Percentiles rank a stretch among this genome's conserved stretches.
These are phyloP conservation scores for Tetramorium parvispinum DNA, from an alignment of 1,140 invertebrate species.

Conservation along the genomic window DNA sequence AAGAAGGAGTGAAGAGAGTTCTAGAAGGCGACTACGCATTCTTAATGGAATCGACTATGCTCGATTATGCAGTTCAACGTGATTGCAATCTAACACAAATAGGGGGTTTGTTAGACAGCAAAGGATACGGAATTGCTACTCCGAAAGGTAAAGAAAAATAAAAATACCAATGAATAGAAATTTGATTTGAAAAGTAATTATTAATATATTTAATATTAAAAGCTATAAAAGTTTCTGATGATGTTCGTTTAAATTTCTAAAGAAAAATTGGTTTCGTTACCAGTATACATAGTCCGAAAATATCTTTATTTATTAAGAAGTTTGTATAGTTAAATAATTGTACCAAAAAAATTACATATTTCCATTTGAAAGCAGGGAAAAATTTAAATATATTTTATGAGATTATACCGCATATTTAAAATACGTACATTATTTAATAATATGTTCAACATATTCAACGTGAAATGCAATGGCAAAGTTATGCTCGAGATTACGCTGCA, in stretches of 20 bases:
- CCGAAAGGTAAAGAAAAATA: constrained; percentile 88
- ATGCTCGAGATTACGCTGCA: constrained; percentile 10
- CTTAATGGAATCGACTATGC: constrained; percentile 99
- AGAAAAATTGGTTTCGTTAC: constrained; percentile 6
- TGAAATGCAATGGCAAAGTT: not conserved
- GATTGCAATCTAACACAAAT: constrained; percentile 99
- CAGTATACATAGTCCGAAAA: too few relatives aligned
- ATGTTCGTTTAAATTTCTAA: constrained; percentile 19
- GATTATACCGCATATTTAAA: not conserved
- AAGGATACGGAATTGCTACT: constrained; percentile 96
- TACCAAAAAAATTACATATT: not conserved
- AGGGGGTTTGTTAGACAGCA: constrained; percentile 96
- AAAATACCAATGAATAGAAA: not conserved
- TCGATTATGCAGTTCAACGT: constrained; percentile 97
- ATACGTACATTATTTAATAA: constrained; percentile 8
- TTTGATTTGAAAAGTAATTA: constrained; percentile 1
- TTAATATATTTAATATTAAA: constrained; percentile 1
- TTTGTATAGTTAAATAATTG: constrained; percentile 4
- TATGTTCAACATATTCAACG: not conserved
- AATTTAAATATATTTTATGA: not conserved
- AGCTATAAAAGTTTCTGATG: constrained; percentile 10
- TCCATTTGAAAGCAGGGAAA: not conserved
- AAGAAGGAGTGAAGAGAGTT: constrained; percentile 94
- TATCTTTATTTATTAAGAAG: not conserved
- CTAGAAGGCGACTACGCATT: constrained; percentile 97